Conservation (phyloP, 2,113 vertebrate species). For the Todiramphus chloris region DNA sequence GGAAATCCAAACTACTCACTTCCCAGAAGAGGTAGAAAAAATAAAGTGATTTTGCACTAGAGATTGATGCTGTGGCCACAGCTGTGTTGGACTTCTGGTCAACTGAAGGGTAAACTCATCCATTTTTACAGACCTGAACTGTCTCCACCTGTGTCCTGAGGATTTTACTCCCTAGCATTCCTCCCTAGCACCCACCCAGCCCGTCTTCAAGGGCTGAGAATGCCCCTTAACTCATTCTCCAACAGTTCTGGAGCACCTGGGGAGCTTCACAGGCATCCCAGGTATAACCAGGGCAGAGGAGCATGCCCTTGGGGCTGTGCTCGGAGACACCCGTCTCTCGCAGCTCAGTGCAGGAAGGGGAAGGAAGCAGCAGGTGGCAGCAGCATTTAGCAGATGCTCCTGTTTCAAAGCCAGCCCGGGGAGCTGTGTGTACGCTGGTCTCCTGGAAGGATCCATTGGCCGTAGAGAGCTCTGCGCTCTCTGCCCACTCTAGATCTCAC, state of each 20-base stretch:
- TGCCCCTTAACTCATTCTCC: not conserved
- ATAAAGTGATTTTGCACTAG: not conserved
- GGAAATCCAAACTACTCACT: not conserved
- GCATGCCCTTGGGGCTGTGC: not conserved
- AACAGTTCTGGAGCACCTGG: not conserved
- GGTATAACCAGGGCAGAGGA: not conserved
- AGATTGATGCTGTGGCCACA: not conserved
- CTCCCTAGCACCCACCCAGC: not conserved
- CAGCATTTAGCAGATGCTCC: slow-evolving; percentile 5
- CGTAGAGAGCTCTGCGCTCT: rapidly evolving
- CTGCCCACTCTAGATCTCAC: not conserved
- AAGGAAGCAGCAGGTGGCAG: slow-evolving; percentile 42
- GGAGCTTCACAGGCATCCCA: not conserved
- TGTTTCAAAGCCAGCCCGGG: not conserved
- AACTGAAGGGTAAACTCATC: not conserved
- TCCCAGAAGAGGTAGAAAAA: not conserved
- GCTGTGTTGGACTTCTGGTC: not conserved
- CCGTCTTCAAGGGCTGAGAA: not conserved
- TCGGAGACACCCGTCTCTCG: rapidly evolving
- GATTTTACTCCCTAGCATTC: not conserved
- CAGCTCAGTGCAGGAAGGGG: not conserved
- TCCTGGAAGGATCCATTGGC: not conserved
- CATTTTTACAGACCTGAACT: not conserved
- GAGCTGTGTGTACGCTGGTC: rapidly evolving
- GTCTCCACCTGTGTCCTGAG: not conserved